Conservation (phyloP, 2,113 vertebrate species). For the Melanotaenia duboulayi region DNA sequence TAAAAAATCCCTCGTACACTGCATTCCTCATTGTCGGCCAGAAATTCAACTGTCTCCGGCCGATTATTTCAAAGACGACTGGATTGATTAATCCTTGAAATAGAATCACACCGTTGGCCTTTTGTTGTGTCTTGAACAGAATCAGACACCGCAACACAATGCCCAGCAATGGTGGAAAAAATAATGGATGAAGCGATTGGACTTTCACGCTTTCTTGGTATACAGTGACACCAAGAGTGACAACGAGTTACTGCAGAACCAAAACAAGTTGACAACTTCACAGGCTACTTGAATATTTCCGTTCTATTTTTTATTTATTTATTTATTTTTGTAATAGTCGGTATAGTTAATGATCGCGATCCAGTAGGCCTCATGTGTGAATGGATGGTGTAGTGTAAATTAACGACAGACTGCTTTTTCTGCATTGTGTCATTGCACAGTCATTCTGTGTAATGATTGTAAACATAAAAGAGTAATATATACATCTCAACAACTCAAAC, state of each 20-base stretch:
- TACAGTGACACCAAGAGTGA: conserved; percentile 64
- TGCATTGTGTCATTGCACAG: neutral
- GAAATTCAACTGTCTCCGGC: neutral
- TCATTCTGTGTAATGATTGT: neutral
- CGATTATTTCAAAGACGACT: rapidly evolving
- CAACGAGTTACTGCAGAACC: neutral
- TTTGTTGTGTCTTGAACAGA: neutral
- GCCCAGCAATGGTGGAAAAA: conserved; percentile 21
- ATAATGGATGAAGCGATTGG: neutral
- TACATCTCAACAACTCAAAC: neutral
- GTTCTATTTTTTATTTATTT: too few species aligned
- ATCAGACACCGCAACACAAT: neutral
- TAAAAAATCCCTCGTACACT: neutral
- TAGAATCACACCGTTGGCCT: neutral
- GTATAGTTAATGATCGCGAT: too few species aligned
- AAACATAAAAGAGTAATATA: neutral
- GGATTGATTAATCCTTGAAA: neutral
- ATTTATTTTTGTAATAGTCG: neutral
- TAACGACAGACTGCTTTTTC: neutral
- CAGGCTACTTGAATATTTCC: neutral
- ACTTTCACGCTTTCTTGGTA: conserved; percentile 28
- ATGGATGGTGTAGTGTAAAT: neutral
- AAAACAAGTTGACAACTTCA: neutral
- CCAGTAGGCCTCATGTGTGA: too few species aligned
- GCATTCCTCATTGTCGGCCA: neutral